Evolutionary conservation across 2,113 vertebrate species (phyloP), one percentile per base, ranked within the genome.

Genomic region (Echinops telfairi): DNA sequence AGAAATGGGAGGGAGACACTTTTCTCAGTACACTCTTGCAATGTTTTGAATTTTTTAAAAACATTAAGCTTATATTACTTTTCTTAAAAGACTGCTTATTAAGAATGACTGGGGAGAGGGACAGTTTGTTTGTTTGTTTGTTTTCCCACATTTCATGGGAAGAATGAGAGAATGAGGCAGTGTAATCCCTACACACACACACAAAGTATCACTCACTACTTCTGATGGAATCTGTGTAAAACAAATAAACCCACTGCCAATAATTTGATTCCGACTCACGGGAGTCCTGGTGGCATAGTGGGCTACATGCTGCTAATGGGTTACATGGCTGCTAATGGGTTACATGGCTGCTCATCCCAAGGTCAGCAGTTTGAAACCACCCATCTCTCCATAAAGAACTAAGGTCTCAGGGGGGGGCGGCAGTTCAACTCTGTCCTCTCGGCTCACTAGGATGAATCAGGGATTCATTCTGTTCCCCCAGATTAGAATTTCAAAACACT

Each of bases 141-240:
- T 36, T 2, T 23, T 4, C 62, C 33, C 7, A 60, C 6, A 88
- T 2, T 20, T 23, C 77, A 58, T 60, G 60, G 14, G 68, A 5
- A 60, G 0, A 25, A 5, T 19, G 14, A 20, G 16, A 78, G 58
- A 84, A 80, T 73, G 16, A 86, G 73, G 90, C 6, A 89, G 0
- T 23, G 16, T 36, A 68, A 92, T 66, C 76, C 33, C 22, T 16
- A 19, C 4, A 22, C 75, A 40, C 40, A 40, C 40, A 40, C 40
- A 40, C 40, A 40, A 81, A 77, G 64, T 78, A 75, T 31, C 40
- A 78, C 12, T 92, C 92, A 84, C 66, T 43, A 90, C 81, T 88
- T 3, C 2, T 36, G 1, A 27, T 79, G 1, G 33, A 78, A 93
- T 76, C 16, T 5, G 33, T 25, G 10, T 53, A 10, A 53, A 53